Evolutionary conservation across 1,140 invertebrate genomes (phyloP), one percentile per base, ranked within the genome.

Genomic region (Parasteatoda tepidariorum): DNA sequence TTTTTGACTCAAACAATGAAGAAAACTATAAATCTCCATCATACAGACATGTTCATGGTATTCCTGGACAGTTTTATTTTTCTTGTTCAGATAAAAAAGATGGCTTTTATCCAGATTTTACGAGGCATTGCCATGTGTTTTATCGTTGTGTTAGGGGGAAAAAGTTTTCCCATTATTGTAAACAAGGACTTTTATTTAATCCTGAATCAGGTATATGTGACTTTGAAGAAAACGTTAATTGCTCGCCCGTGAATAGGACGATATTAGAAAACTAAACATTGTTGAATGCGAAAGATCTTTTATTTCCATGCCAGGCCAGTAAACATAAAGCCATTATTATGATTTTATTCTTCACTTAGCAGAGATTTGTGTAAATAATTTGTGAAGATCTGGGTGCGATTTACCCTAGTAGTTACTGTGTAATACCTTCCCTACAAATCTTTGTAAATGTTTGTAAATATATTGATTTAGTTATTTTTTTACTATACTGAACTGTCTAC

Each of bases 61-160:
- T 85, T 11, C 84, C 84, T 1, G 41, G 67, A 13, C 54, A 54
- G 0, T 85, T 78, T 24, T 66, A 30, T 11, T 85, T 85, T 22
- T 31, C 28, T 18, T 85, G 85, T 41, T 4, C 33, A 0, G 30
- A 75, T 2, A 82, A 62, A 62, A n/a, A 48, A 15, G 85, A 85
- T 67, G 85, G 85, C 0, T 85, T 85, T 28, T 85, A 85, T 34
- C 84, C 85, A 13, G 85, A 85, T 68, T 85, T 76, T 38, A 70
- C 66, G 5, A n/a, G 85, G 2, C 54, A 82, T 34, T 85, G 85
- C 30, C 85, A 85, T 48, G 83, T 84, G 2, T 85, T 85, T 59
- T 85, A 85, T 26, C 33, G 85, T 6, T 85, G 85, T 41, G 71
- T 68, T 1, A 73, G 68, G 22, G 85, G 85, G 1, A 85, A 84